Percentiles rank a stretch among this genome's conserved stretches.
phyloP scores from a whole-genome alignment of 53 echinoderm and acorn worm genomes.

The Patiria pectinifera region DNA sequence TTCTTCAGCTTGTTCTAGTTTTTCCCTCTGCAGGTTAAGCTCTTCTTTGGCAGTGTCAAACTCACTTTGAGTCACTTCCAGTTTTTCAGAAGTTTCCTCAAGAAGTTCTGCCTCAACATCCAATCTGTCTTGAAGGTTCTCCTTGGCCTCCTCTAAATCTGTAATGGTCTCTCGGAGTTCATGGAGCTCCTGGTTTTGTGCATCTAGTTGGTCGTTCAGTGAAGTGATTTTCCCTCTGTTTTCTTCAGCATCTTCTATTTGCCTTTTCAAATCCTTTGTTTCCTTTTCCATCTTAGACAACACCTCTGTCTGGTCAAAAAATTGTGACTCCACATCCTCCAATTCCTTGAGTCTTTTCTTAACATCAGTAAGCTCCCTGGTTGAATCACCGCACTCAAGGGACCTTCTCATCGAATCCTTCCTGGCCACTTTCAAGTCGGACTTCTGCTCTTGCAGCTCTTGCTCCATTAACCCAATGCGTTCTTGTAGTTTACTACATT shows the following conservation, averaged over 20 bases:
- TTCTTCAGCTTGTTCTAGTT: conserved; percentile 1
- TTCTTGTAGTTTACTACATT: conserved; percentile 26
- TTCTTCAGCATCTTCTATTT: conserved; percentile 1
- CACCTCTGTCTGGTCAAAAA: conserved; percentile 49
- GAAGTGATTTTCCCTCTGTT: background rate
- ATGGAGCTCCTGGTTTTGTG: conserved; percentile 37
- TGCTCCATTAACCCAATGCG: background rate
- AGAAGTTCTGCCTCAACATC: conserved; percentile 28
- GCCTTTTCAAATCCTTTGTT: conserved; percentile 32
- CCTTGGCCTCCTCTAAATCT: conserved; percentile 31
- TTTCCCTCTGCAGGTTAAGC: conserved; percentile 9
- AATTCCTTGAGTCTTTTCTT: conserved; percentile 58
- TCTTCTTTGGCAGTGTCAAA: conserved; percentile 38
- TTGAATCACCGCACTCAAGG: conserved; percentile 42
- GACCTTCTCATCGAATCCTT: conserved; percentile 54
- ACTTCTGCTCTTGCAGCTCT: background rate
- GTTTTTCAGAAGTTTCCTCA: conserved; percentile 38
- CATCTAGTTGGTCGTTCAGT: background rate
- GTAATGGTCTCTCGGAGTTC: conserved; percentile 10
- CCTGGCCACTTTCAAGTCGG: conserved; percentile 28
- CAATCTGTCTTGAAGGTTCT: conserved; percentile 33
- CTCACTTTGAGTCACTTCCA: background rate
- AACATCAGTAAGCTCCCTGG: conserved; percentile 35
- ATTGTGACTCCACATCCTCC: conserved; percentile 55
- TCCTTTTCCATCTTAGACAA: conserved; percentile 29